These are phyloP conservation scores for Notoglanidium macrostoma DNA, from an alignment of 2,797 vertebrate genomes.

Conservation along the genomic window DNA sequence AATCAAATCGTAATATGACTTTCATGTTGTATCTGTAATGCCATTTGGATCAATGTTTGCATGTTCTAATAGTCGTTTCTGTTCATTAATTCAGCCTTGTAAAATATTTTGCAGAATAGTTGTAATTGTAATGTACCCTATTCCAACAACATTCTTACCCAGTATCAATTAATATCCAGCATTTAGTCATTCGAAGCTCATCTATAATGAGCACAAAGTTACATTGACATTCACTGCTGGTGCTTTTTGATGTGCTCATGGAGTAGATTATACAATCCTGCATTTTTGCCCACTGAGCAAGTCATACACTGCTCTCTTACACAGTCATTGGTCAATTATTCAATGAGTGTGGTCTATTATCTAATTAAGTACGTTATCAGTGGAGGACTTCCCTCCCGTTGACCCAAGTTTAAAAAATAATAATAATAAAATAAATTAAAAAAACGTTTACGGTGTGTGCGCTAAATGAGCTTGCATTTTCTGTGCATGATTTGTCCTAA, in stretches of 20 bases:
- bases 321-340: constrained; percentile 77
- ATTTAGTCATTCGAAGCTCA: constrained; percentile 2
- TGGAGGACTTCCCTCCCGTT: constrained; percentile 72
- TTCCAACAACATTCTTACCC: constrained; percentile 4
- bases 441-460: constrained; percentile 74
- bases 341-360: constrained; percentile 77
- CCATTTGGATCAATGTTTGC: neutral
- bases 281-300: constrained; percentile 58
- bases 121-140: neutral
- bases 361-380: constrained; percentile 79
- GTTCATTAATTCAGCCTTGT: neutral
- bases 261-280: constrained; percentile 56
- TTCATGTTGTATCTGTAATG: neutral
- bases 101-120: constrained; percentile 12
- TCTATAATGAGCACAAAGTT: neutral
- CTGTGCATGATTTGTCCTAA: constrained; percentile 69
- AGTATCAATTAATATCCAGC: constrained; percentile 1
- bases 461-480: constrained; percentile 74
- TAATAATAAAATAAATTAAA: constrained; percentile 76
- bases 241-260: constrained; percentile 35
- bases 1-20: constrained; percentile 21
- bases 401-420: constrained; percentile 70
- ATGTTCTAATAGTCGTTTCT: neutral
- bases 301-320: constrained; percentile 67
- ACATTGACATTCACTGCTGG: constrained; percentile 12